These are phyloP conservation scores for Anoplolepis gracilipes DNA, from an alignment of 1,140 invertebrate species.

Conservation along the genomic window DNA sequence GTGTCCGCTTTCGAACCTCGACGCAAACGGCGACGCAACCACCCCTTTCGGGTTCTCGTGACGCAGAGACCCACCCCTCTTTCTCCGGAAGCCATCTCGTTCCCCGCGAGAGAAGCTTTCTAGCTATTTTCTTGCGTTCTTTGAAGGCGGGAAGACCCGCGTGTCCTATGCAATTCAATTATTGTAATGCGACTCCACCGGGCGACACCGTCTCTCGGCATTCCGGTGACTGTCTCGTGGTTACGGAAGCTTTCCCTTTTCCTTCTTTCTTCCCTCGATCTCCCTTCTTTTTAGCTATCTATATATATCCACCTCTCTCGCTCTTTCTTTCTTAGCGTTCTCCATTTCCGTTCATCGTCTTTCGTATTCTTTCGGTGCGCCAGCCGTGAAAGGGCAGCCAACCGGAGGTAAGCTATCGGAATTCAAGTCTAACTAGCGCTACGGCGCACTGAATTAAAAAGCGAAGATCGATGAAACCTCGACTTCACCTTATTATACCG, in stretches of 20 bases:
- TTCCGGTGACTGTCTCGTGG: constrained; percentile 63
- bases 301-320: not conserved
- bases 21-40: constrained; percentile 55
- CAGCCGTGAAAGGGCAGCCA: constrained; percentile 40
- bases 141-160: constrained; percentile 81
- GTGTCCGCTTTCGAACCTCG: constrained; percentile 52
- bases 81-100: constrained; percentile 77
- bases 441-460: constrained; percentile 43
- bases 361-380: constrained; percentile 32
- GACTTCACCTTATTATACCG: constrained; percentile 26
- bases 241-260: constrained; percentile 48
- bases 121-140: constrained; percentile 79
- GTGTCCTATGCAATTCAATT: constrained; percentile 82
- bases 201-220: constrained; percentile 62
- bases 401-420: constrained; percentile 53
- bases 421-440: constrained; percentile 56
- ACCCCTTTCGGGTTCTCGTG: constrained; percentile 66
- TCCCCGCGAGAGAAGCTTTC: constrained; percentile 74
- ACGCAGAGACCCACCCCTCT: constrained; percentile 75
- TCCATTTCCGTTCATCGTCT: constrained; percentile 7
- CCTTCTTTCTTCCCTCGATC: not conserved
- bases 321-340: not conserved
- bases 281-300: not conserved
- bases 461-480: constrained; percentile 35
- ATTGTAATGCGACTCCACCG: constrained; percentile 78